phyloP scores from a whole-genome alignment of 2,888 invertebrate species.

The Rhyacophila evoluta region DNA sequence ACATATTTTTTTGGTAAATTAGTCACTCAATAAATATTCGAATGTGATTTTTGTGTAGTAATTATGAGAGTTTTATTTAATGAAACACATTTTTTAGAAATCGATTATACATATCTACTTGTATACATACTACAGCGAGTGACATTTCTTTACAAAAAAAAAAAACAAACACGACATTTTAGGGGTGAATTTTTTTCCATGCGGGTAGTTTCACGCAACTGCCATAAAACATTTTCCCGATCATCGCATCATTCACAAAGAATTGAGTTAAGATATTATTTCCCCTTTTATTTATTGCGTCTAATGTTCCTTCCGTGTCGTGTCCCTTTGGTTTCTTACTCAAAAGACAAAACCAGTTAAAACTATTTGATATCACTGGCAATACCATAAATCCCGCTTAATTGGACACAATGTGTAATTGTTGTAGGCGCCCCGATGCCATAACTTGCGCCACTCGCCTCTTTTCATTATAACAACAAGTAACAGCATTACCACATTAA shows the following conservation, averaged over 20 bases:
- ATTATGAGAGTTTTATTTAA: too few species aligned
- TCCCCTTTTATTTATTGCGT: constrained; percentile 17
- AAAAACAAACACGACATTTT: background rate
- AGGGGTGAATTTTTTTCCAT: too few species aligned
- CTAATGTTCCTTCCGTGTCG: constrained; percentile 22
- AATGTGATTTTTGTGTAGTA: too few species aligned
- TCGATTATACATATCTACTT: too few species aligned
- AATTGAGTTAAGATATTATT: background rate
- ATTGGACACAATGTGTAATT: constrained; percentile 38
- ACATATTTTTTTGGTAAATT: too few species aligned
- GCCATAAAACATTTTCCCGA: constrained; percentile 17
- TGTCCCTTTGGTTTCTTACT: background rate
- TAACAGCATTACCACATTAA: constrained; percentile 28
- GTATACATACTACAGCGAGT: too few species aligned
- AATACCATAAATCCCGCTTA: constrained; percentile 42
- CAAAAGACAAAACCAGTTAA: constrained; percentile 22
- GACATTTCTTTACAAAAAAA: background rate
- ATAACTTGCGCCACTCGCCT: constrained; percentile 25
- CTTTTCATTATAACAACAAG: constrained; percentile 34
- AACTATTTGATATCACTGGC: constrained; percentile 24
- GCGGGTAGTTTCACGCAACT: background rate
- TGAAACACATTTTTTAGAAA: too few species aligned
- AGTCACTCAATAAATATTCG: too few species aligned
- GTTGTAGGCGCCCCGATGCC: constrained; percentile 31
- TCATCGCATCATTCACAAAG: constrained; percentile 5